Evolutionary conservation across 2,113 vertebrate genomes (phyloP).

Genomic region (Saimiri boliviensis): DNA sequence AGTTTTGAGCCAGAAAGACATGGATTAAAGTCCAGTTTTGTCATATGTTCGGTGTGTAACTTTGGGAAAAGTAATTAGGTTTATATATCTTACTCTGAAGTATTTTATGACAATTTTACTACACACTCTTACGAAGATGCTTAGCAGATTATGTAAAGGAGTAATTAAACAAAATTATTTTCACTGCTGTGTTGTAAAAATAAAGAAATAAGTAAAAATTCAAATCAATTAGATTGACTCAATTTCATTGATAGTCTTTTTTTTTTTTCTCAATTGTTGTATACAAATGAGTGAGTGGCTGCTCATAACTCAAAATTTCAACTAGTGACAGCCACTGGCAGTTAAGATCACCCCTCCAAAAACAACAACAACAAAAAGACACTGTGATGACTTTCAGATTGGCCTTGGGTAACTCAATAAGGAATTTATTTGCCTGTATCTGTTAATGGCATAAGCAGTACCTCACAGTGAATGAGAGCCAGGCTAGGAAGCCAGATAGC

Average conservation of each 20-base stretch:
- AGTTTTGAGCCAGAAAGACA: neutral
- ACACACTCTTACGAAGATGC: neutral
- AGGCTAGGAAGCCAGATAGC: neutral
- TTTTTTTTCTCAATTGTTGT: neutral
- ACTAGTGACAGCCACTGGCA: neutral
- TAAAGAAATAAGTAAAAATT: neutral
- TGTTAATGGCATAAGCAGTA: neutral
- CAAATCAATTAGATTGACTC: neutral
- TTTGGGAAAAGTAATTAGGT: constrained; percentile 12
- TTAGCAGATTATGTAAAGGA: neutral
- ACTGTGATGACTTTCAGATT: neutral
- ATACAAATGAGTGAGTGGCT: neutral
- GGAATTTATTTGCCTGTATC: neutral
- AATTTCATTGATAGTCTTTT: neutral
- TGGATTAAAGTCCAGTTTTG: neutral
- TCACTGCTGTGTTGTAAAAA: neutral
- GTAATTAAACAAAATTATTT: neutral
- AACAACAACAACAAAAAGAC: neutral
- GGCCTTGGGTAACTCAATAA: neutral
- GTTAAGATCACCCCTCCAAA: neutral
- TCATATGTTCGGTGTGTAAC: neutral
- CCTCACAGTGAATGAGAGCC: neutral
- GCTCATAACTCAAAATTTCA: neutral
- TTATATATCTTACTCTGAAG: neutral
- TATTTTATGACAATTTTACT: constrained; percentile 10